Evolutionary conservation across 2,797 vertebrate species (phyloP).

Genomic region (Sciaenops ocellatus): DNA sequence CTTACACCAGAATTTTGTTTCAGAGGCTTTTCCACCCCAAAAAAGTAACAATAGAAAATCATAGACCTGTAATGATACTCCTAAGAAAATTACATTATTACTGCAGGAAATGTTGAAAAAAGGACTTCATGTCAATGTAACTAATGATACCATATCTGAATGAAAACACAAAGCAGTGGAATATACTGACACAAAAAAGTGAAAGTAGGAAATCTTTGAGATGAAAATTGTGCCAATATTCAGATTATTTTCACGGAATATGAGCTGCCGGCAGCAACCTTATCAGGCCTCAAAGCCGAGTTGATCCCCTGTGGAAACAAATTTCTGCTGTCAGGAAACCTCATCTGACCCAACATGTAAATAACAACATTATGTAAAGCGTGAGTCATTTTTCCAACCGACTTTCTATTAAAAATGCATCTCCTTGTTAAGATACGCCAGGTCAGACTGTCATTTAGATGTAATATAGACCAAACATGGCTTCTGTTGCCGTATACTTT

Average conservation of each 20-base stretch:
- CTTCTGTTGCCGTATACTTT: background rate
- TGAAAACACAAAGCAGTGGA: background rate
- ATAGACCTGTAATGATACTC: background rate
- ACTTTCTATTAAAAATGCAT: background rate
- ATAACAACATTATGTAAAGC: slow-evolving; percentile 25
- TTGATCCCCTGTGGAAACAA: slow-evolving; percentile 4
- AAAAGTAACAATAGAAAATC: background rate
- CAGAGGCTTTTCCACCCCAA: slow-evolving; percentile 2
- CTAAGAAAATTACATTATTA: background rate
- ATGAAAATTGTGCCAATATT: background rate
- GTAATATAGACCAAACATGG: background rate
- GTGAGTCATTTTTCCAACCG: background rate
- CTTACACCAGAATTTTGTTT: slow-evolving; percentile 14
- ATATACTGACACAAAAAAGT: background rate
- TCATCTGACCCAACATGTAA: slow-evolving; percentile 3
- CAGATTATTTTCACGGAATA: slow-evolving; percentile 8
- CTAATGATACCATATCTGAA: background rate
- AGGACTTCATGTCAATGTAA: background rate
- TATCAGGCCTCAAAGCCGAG: slow-evolving; percentile 11
- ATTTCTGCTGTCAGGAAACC: slow-evolving; percentile 17
- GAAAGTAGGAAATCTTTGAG: background rate
- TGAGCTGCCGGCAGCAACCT: background rate
- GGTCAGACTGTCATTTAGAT: background rate
- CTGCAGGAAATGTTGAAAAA: background rate
- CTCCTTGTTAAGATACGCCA: background rate